These are phyloP conservation scores for Chamaedrilus cognettii DNA, from an alignment of 2,888 invertebrate genomes.

Conservation along the genomic window DNA sequence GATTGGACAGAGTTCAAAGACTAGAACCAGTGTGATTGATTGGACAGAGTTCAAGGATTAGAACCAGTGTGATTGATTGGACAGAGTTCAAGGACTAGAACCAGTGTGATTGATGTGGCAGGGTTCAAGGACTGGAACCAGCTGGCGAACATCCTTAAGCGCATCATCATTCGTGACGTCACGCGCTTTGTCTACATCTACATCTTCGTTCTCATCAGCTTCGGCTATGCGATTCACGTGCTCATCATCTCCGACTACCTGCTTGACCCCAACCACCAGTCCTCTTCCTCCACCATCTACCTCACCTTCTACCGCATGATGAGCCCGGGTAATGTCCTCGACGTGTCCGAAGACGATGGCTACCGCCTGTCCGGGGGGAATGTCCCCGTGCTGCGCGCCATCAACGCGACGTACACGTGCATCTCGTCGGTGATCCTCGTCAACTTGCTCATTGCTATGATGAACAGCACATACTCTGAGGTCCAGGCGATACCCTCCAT, in stretches of 20 bases:
- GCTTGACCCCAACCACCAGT: conserved; percentile 15
- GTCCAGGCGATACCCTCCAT: conserved; percentile 15
- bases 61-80: no score
- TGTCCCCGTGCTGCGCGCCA: conserved; percentile 18
- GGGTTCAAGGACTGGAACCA: conserved; percentile 53
- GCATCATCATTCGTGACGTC: conserved; percentile 52
- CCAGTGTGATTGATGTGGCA: no score
- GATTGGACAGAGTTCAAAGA: no score
- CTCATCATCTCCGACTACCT: conserved; percentile 43
- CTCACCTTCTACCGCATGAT: conserved; percentile 52
- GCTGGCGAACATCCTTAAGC: conserved; percentile 52
- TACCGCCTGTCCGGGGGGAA: conserved; percentile 25
- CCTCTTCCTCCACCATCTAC: conserved; percentile 23
- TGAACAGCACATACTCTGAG: conserved; percentile 31
- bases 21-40: no score
- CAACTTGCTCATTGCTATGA: conserved; percentile 30
- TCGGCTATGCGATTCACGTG: conserved; percentile 51
- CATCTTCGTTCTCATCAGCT: conserved; percentile 51
- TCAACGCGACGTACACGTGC: conserved; percentile 21
- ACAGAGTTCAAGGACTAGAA: no score
- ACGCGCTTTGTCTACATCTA: conserved; percentile 52
- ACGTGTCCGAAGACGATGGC: conserved; percentile 21
- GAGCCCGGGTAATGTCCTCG: conserved; percentile 27
- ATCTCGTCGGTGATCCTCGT: conserved; percentile 24
- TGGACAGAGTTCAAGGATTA: no score